Evolutionary conservation across 2,113 vertebrate genomes (phyloP), one percentile per base, ranked within the genome.

Genomic region (Regulus satrapa): DNA sequence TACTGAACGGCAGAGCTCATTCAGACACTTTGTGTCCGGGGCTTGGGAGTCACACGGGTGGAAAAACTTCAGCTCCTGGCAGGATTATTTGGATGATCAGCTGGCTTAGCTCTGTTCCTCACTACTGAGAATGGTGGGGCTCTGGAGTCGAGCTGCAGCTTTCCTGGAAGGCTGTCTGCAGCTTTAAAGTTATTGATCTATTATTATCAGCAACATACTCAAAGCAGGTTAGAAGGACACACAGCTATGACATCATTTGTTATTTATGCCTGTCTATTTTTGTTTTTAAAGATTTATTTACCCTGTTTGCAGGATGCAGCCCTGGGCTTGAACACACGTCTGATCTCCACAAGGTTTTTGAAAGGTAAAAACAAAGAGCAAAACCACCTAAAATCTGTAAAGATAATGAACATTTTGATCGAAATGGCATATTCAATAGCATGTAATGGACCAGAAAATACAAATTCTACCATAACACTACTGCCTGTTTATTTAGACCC

Each of bases 111-210:
- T 55, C 6, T 67, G 18, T 51, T 95, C 77, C 87, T 89, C 77
- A 38, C 31, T 55, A 46, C 66, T 85, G 84, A 43, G 88, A 89
- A 69, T 20, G 48, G 21, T 55, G 36, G 68, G 64, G 89, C 86
- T 67, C 91, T 16, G 34, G 28, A 52, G 80, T 4, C n/a, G 68
- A 52, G 25, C 79, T 74, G n/a, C 59, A 81, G 83, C 67, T 81
- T 92, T 95, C 91, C 89, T 88, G 87, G 91, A 95, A 94, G 79
- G 63, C 82, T 77, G 72, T 77, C 63, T 66, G 32, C 51, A 56
- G 55, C 63, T 88, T 90, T 83, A 25, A 73, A 90, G 74, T 61
- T 97, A 96, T 95, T 83, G 91, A 96, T 93, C 85, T 95, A 92
- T 88, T 92, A 89, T 78, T 88, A 75, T 54, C 69, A 87, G 40